Evolutionary conservation across 2,888 invertebrate species (phyloP).

Genomic region (Thecocarcelia acutangulata): DNA sequence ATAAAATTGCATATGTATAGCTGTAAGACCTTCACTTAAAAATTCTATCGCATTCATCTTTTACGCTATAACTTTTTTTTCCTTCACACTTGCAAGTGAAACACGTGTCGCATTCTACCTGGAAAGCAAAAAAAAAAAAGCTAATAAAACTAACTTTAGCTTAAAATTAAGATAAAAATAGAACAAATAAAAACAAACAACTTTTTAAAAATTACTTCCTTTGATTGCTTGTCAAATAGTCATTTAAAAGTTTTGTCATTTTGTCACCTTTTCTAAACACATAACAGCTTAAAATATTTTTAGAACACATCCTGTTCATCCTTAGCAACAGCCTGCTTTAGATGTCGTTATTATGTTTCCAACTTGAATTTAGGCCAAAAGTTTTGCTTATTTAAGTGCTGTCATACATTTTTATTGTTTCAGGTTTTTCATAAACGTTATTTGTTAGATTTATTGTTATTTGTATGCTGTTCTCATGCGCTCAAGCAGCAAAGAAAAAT

Average conservation of each 20-base stretch:
- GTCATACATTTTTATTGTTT: slow-evolving; percentile 35
- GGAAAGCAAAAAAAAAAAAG: not conserved
- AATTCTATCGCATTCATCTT: no score
- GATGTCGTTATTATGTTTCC: not conserved
- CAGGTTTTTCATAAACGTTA: slow-evolving; percentile 48
- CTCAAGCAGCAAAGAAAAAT: slow-evolving; percentile 14
- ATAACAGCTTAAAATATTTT: slow-evolving; percentile 10
- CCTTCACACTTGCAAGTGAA: no score
- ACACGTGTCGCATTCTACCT: no score
- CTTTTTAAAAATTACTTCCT: slow-evolving; percentile 14
- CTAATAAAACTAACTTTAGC: no score
- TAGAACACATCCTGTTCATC: not conserved
- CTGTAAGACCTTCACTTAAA: no score
- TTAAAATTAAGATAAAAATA: not conserved
- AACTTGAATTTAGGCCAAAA: slow-evolving; percentile 33
- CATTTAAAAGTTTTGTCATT: slow-evolving; percentile 40
- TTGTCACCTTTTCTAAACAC: slow-evolving; percentile 38
- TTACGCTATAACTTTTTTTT: no score
- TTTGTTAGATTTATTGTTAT: slow-evolving; percentile 50
- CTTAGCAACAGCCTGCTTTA: not conserved
- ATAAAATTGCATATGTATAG: no score
- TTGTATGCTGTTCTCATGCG: not conserved
- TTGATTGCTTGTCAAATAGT: slow-evolving; percentile 40
- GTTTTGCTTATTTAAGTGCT: slow-evolving; percentile 23
- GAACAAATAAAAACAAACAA: not conserved